These are phyloP conservation scores for Cephus cinctus DNA, from an alignment of 1,140 invertebrate genomes.

Conservation along the genomic window DNA sequence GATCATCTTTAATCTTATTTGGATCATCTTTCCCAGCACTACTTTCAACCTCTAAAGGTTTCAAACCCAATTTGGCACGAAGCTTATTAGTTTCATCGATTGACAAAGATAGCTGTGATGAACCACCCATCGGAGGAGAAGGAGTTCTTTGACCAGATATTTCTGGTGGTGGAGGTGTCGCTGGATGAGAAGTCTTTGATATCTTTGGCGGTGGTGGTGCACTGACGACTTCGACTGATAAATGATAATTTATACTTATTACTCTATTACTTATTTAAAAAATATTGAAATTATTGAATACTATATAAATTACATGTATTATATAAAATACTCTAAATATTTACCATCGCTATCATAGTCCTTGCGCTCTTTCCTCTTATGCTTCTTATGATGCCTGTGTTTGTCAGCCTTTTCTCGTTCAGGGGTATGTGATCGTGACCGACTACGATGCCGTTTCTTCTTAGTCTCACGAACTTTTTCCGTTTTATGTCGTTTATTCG, in stretches of 20 bases:
- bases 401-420: constrained; percentile 55
- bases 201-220: constrained; percentile 50
- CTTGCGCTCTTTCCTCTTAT: constrained; percentile 61
- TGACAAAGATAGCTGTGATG: constrained; percentile 66
- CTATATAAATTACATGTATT: no score
- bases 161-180: constrained; percentile 50
- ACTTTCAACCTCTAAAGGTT: constrained; percentile 77
- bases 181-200: constrained; percentile 40
- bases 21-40: constrained; percentile 52
- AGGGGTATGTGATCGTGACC: constrained; percentile 51
- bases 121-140: constrained; percentile 50
- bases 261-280: no score
- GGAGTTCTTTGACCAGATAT: constrained; percentile 38
- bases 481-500: constrained; percentile 58
- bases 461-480: constrained; percentile 56
- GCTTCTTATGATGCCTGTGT: constrained; percentile 62
- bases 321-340: constrained; percentile 24
- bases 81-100: constrained; percentile 92
- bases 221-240: constrained; percentile 48
- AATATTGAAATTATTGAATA: no score
- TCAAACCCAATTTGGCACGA: constrained; percentile 89
- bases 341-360: constrained; percentile 62
- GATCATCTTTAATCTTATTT: constrained; percentile 70
- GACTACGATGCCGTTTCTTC: constrained; percentile 57
- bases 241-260: no score